Percentiles rank a stretch among this genome's conserved stretches.
Conservation (phyloP, 2,113 vertebrate genomes). For the Varanus salvator region DNA sequence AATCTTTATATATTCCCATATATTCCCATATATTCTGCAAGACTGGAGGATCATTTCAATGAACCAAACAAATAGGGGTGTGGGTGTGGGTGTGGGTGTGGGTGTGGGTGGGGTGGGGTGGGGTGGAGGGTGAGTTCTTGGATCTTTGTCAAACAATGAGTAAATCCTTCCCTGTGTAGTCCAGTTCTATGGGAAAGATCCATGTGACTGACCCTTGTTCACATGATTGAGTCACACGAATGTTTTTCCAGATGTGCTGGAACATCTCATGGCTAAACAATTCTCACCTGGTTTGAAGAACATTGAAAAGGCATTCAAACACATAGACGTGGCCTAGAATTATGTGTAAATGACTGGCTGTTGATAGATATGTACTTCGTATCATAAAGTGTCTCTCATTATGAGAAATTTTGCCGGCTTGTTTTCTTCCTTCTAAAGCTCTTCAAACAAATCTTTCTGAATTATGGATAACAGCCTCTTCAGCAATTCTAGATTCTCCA, state of each 20-base stretch:
- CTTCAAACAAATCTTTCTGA: no score
- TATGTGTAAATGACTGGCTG: background rate
- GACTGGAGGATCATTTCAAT: background rate
- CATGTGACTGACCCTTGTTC: background rate
- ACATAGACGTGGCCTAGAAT: background rate
- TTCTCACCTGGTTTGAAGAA: background rate
- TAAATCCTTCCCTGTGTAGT: background rate
- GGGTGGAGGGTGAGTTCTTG: background rate
- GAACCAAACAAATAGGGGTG: background rate
- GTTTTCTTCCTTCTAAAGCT: no score
- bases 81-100: no score
- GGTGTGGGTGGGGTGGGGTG: no score
- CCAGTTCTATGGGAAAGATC: background rate
- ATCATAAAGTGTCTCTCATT: no score
- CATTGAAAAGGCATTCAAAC: background rate
- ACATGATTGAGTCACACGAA: background rate
- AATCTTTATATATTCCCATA: background rate
- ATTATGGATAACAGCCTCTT: no score
- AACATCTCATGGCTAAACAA: background rate
- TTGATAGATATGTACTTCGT: no score
- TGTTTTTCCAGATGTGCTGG: background rate
- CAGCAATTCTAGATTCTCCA: no score
- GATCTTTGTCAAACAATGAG: background rate
- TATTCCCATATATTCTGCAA: background rate
- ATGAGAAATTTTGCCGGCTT: no score